Evolutionary conservation across 2,888 invertebrate species (phyloP).

Genomic region (Galeruca laticollis): DNA sequence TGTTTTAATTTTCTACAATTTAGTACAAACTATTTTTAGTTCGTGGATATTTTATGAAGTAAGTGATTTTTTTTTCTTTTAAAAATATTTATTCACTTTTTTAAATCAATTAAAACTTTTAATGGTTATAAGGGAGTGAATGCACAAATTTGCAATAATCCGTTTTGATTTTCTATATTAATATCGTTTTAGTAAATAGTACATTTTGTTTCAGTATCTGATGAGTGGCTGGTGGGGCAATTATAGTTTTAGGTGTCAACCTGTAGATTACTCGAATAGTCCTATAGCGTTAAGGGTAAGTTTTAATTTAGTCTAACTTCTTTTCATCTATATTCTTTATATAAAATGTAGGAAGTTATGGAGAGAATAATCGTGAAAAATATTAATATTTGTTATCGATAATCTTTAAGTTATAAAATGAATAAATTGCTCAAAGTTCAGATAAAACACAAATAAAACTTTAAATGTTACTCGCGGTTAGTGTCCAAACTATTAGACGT

Average conservation of each 20-base stretch:
- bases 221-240: slow-evolving; percentile 77
- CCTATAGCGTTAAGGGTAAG: slow-evolving; percentile 79
- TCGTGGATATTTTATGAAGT: slow-evolving; percentile 91
- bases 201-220: slow-evolving; percentile 68
- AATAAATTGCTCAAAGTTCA: too few species aligned
- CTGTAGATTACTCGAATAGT: slow-evolving; percentile 81
- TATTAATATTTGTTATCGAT: too few species aligned
- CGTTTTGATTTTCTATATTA: too few species aligned
- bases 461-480: too few species aligned
- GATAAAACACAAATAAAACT: too few species aligned
- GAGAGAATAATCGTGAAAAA: too few species aligned
- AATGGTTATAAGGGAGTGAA: neutral
- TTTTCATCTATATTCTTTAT: neutral
- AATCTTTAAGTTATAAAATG: too few species aligned
- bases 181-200: too few species aligned
- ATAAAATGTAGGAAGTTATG: too few species aligned
- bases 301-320: slow-evolving; percentile 27
- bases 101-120: too few species aligned
- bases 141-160: too few species aligned
- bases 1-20: slow-evolving; percentile 87
- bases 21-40: slow-evolving; percentile 90
- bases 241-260: slow-evolving; percentile 84
- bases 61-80: slow-evolving; percentile 45
- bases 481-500: too few species aligned
- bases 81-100: neutral